Evolutionary conservation across 2,113 vertebrate genomes (phyloP).

Genomic region (Azemiops feae): DNA sequence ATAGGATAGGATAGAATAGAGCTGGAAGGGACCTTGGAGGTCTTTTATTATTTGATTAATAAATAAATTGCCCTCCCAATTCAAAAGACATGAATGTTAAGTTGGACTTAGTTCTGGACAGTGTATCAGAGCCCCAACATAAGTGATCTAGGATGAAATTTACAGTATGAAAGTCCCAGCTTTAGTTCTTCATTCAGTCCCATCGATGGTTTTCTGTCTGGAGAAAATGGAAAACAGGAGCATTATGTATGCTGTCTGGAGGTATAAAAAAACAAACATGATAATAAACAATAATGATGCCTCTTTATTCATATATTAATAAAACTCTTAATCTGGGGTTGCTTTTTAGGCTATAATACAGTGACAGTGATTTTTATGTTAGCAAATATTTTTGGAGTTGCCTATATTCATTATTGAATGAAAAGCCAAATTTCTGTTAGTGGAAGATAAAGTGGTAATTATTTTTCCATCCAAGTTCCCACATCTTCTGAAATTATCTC

Average conservation of each 20-base stretch:
- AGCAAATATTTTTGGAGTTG: background rate
- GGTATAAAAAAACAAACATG: background rate
- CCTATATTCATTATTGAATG: background rate
- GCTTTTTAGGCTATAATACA: background rate
- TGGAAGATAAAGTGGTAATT: background rate
- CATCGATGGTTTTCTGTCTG: background rate
- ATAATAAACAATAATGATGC: background rate
- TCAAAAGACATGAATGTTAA: background rate
- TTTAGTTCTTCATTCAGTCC: background rate
- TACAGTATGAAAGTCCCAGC: background rate
- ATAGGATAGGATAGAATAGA: too few species aligned
- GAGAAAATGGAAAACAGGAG: background rate
- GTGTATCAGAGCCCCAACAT: background rate
- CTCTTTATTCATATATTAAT: background rate
- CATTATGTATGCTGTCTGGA: background rate
- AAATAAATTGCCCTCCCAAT: background rate
- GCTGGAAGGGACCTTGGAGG: too few species aligned
- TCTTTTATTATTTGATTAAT: background rate
- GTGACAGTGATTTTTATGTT: background rate
- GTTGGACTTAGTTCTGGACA: background rate
- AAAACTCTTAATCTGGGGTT: background rate
- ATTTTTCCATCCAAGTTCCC: background rate
- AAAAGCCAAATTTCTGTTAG: background rate
- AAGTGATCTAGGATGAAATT: background rate
- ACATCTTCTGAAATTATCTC: background rate